These are phyloP conservation scores for Acanthosepion esculentum DNA, from an alignment of 2,888 invertebrate genomes.

Conservation along the genomic window DNA sequence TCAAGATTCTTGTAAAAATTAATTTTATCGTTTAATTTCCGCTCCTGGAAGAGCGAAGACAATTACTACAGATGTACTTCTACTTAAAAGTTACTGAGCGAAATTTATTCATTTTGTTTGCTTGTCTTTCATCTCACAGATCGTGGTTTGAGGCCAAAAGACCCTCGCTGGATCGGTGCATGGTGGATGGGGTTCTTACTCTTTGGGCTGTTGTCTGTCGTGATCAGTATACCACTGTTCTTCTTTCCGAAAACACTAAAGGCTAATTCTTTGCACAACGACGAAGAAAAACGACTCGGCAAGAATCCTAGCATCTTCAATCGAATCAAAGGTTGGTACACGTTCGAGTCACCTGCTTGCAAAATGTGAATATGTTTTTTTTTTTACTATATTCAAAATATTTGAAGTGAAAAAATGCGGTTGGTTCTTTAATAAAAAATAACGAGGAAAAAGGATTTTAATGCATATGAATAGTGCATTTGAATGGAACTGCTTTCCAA, in stretches of 20 bases:
- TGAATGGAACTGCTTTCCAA: background rate
- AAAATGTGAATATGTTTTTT: too few species aligned
- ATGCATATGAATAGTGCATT: too few species aligned
- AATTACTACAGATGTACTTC: background rate
- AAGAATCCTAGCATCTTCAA: background rate
- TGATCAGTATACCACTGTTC: conserved; percentile 39
- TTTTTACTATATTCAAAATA: too few species aligned
- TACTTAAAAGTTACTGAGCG: too few species aligned
- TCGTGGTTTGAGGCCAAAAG: conserved; percentile 25
- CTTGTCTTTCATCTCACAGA: conserved; percentile 34
- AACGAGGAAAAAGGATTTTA: too few species aligned
- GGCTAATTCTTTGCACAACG: background rate
- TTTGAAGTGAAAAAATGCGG: background rate
- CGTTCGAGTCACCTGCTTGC: background rate
- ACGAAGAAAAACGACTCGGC: background rate
- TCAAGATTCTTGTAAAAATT: too few species aligned
- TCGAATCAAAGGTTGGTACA: background rate
- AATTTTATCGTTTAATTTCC: too few species aligned
- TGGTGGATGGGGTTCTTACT: conserved; percentile 46
- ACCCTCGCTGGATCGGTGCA: conserved; percentile 47
- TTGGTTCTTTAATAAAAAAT: background rate
- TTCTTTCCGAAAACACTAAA: conserved; percentile 39
- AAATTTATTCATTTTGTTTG: background rate
- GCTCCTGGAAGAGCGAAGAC: background rate
- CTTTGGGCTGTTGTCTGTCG: background rate